Base-by-base conservation (phyloP, 1,140 invertebrate genomes). In the Muscidifurax raptorellus region DNA sequence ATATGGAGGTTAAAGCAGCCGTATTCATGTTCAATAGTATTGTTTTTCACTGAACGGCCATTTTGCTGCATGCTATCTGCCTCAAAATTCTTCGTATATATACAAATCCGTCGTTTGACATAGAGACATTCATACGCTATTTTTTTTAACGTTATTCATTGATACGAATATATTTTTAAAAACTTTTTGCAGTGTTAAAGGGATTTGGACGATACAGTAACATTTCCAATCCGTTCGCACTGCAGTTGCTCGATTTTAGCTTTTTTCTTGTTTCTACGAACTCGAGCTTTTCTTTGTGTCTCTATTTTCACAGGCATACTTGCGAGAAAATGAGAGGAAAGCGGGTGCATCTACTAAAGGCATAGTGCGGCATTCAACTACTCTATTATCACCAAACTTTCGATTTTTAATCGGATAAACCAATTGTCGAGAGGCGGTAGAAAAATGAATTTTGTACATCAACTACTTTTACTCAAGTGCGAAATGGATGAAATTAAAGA, bases 201-300 rank as follows among this genome's bases (percentile, higher is more conserved):
- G 85, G 82, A 86, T 82, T 80, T 76, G 82, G 85, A 80, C 82
- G 82, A 86, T 77, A 79, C 79, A 71, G 28, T 47, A 74, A 71
- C 18, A 81, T 86, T 83, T 86, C 77, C 82, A 86, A 86, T 86
- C 85, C 85, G 52, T 67, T 28, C 25, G 32, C 52, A 75, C 52
- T 32, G 40, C 15, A 66, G 22, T 82, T 13, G 64, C 75, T 83
- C 82, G 74, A 15, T 76, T 59, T 71, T 6, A 47, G n/a, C n/a
- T n/a, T n/a, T n/a, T 78, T 74, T 59, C 7, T 44, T 74, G 27
- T 47, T 59, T 3, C 0, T 74, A 44, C 5, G 22, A 59, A 59
- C 30, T 25, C 28, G 80, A 82, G 80, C 71, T 82, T 76, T 5
- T 74, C 67, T 47, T 40, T 13, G 30, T 25, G 64, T 69, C 64